Conservation (phyloP, 2,797 vertebrate species). For the Staurois parvus region DNA sequence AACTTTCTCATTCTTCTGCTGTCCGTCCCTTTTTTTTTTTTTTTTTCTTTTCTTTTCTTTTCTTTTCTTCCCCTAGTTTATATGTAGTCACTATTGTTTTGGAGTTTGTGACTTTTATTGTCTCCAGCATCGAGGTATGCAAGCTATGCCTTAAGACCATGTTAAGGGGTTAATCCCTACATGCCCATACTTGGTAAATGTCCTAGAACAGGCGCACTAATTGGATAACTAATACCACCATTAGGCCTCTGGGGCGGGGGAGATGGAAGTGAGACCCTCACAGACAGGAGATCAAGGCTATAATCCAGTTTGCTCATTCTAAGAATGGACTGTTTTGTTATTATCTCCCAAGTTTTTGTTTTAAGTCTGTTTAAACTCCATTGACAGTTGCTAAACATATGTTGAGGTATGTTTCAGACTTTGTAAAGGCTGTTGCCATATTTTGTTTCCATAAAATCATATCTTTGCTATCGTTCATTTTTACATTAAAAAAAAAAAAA, state of each 20-base stretch:
- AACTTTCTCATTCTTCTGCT: no score
- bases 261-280: background rate
- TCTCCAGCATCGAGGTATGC: background rate
- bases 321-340: background rate
- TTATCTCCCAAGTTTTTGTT: background rate
- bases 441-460: no score
- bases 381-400: no score
- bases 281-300: background rate
- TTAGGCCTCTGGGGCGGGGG: background rate
- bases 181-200: background rate
- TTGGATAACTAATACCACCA: slow-evolving; percentile 7
- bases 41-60: no score
- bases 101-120: background rate
- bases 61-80: no score
- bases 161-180: slow-evolving; percentile 16
- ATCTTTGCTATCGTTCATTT: no score
- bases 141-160: background rate
- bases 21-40: no score
- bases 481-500: no score
- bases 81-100: no score
- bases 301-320: background rate
- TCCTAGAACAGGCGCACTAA: background rate
- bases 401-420: no score
- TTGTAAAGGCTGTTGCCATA: no score
- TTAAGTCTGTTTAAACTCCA: background rate